These are phyloP conservation scores for Hypocryptadius cinnamomeus DNA, from an alignment of 2,113 vertebrate species.

Conservation along the genomic window DNA sequence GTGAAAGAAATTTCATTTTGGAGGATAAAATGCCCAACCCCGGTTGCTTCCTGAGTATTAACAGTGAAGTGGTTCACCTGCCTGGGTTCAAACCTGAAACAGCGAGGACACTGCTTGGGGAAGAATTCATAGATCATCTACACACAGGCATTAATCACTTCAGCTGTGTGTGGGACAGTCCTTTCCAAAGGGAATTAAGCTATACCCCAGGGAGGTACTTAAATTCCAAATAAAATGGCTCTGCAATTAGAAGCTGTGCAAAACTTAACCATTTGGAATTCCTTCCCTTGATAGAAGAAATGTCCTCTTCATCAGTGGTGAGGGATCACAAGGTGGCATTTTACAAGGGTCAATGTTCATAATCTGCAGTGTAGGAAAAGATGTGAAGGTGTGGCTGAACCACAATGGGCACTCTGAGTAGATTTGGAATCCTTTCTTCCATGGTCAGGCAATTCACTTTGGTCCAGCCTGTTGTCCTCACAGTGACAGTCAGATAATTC, in stretches of 20 bases:
- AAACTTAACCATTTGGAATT: background rate
- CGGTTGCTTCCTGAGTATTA: background rate
- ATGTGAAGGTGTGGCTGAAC: background rate
- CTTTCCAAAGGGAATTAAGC: background rate
- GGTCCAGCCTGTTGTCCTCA: background rate
- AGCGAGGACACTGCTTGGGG: background rate
- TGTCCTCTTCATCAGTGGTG: background rate
- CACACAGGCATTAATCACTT: background rate
- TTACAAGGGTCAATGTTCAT: background rate
- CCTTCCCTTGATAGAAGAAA: background rate
- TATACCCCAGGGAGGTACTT: background rate
- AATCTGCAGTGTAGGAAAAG: background rate
- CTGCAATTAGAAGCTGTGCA: background rate
- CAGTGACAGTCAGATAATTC: background rate
- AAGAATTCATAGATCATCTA: background rate
- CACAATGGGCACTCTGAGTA: too few relatives aligned
- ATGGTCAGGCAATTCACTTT: background rate
- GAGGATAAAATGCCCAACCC: background rate
- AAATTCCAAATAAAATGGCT: background rate
- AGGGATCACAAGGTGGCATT: background rate
- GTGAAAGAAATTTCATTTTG: background rate
- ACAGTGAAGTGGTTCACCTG: background rate
- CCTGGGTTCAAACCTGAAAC: background rate
- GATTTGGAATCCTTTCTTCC: background rate
- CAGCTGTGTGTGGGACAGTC: background rate